Conservation (phyloP, 2,797 vertebrate genomes). For the Chelon auratus region DNA sequence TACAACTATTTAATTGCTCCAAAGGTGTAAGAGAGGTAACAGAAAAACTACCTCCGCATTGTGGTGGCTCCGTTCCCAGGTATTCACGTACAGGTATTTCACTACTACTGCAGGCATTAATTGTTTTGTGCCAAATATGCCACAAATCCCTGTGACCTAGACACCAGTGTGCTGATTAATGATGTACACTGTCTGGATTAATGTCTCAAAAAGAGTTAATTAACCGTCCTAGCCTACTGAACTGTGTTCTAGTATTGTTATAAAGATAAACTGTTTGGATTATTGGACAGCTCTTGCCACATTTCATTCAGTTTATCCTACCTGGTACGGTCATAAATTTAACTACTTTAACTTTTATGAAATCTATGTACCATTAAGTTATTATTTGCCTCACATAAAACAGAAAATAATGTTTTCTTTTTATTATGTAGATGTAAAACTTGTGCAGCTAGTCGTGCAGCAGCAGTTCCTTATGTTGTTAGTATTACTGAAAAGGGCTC, state of each 20-base stretch:
- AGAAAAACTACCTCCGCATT: slow-evolving; percentile 37
- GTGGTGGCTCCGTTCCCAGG: slow-evolving; percentile 4
- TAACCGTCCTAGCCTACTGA: slow-evolving; percentile 22
- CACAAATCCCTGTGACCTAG: slow-evolving; percentile 36
- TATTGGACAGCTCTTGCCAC: background rate
- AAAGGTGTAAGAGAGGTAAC: slow-evolving; percentile 39
- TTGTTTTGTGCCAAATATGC: slow-evolving; percentile 16
- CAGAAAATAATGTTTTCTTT: background rate
- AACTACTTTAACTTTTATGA: background rate
- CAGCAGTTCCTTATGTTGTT: background rate
- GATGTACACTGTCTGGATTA: slow-evolving; percentile 25
- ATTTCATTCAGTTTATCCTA: background rate
- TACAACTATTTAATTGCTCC: slow-evolving; percentile 65
- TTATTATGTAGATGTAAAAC: background rate
- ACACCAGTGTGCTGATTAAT: slow-evolving; percentile 42
- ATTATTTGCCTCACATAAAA: slow-evolving; percentile 6
- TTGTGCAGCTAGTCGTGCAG: background rate
- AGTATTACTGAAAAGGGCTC: background rate
- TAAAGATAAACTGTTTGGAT: slow-evolving; percentile 3
- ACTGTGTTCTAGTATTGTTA: slow-evolving; percentile 10
- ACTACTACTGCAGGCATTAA: slow-evolving; percentile 7
- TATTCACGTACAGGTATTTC: slow-evolving; percentile 26
- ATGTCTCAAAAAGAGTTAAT: slow-evolving; percentile 41
- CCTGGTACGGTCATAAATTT: background rate
- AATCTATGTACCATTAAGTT: background rate